Conservation (phyloP, 2,113 vertebrate genomes). For the Phalacrocorax pelagicus region DNA sequence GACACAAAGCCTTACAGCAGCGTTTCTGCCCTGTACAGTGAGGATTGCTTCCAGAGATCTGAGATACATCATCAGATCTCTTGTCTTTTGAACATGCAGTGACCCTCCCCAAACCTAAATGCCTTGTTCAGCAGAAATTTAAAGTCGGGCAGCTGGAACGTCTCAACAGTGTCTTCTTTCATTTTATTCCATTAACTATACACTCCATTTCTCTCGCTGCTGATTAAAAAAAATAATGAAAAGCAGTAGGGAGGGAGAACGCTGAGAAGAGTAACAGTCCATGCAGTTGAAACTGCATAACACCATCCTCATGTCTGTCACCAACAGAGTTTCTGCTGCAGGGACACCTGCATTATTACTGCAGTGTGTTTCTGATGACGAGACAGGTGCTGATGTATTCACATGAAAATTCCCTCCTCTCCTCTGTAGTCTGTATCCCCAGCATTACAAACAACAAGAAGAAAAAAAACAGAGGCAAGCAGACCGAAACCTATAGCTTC, state of each 20-base stretch:
- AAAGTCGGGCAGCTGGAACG: neutral
- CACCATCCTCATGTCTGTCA: neutral
- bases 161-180: neutral
- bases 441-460: neutral
- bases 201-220: neutral
- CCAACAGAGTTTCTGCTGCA: neutral
- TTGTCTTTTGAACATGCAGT: rapidly evolving
- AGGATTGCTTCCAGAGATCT: neutral
- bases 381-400: conserved; percentile 24
- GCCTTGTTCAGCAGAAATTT: neutral
- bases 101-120: neutral
- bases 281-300: neutral
- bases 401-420: neutral
- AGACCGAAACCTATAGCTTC: neutral
- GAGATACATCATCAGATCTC: neutral
- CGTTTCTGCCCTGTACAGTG: neutral
- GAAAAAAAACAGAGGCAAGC: neutral
- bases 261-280: neutral
- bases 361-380: conserved; percentile 2
- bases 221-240: neutral
- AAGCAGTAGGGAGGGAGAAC: neutral
- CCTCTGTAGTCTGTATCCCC: neutral
- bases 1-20: neutral
- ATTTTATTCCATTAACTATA: neutral
- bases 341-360: conserved; percentile 50